Evolutionary conservation across 2,113 vertebrate genomes (phyloP), one percentile per base, ranked within the genome.

Genomic region (Glareola pratincola): DNA sequence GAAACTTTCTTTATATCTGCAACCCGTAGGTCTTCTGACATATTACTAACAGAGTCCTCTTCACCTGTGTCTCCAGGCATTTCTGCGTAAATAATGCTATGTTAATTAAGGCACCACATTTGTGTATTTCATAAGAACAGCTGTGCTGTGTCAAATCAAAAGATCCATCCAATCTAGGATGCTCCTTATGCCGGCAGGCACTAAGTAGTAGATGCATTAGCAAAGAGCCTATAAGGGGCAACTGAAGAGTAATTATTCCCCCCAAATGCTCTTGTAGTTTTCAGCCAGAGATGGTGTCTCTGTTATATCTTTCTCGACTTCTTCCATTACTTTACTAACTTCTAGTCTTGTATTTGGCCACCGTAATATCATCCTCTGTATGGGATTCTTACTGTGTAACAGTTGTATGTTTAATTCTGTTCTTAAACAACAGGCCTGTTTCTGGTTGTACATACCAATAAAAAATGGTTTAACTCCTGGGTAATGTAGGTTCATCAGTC

Each of bases 1-100:
- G 95, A 88, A 89, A 88, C 83, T 97, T 96, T 95, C 91, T 97
- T 97, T 92, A 8, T 77, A 66, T 96, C 81, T 96, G 90, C 93
- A 86, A 94, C 43, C 68, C 7, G 92, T 68, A 87, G 89, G 34
- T 98, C 96, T 98, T 97, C 96, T 77, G 97, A 96, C 17, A 80
- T 71, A 72, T 76, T 95, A 72, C 93, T 97, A 69, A 93, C 30
- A 67, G 95, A 95, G 29, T 97, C 96, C 51, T 97, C 97, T 96
- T 98, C 92, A 85, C 77, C 93, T 74, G 72, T 77, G 73, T 97
- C 96, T 96, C 63, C 92, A 95, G 92, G 94, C 81, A 85, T 94
- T 78, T 93, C 97, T 98, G 92, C 48, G 14, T 96, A 91, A 97
- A 97, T 77, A 96, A 94, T 53, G 64, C 78, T 85, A 10, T 88